These are phyloP conservation scores for Cyanoderma ruficeps DNA, from an alignment of 2,113 vertebrate genomes.

Conservation along the genomic window DNA sequence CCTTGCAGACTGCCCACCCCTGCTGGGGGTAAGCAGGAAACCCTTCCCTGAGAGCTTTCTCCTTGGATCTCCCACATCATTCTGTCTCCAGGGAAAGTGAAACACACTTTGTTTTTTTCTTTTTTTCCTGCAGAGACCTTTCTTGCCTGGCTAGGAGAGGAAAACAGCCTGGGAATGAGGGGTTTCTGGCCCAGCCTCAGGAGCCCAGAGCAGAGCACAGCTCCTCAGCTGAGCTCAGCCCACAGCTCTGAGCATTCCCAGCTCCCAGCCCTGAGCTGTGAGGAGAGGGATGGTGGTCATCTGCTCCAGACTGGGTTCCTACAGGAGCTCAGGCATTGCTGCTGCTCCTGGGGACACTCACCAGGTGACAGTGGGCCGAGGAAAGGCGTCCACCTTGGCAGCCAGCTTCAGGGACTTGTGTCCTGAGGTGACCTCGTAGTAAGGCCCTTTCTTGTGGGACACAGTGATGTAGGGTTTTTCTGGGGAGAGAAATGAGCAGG, in stretches of 20 bases:
- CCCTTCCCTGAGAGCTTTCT: neutral
- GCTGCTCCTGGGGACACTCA: constrained; percentile 47
- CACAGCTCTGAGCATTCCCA: neutral
- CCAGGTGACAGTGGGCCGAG: constrained; percentile 77
- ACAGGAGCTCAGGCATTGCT: accelerated
- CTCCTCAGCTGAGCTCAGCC: neutral
- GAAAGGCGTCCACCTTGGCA: constrained; percentile 81
- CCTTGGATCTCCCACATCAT: neutral
- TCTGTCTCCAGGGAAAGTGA: neutral
- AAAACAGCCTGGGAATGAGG: neutral
- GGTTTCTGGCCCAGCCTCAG: neutral
- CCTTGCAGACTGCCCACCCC: neutral
- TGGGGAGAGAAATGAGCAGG: constrained; percentile 56
- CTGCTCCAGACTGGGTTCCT: neutral
- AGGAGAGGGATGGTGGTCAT: neutral
- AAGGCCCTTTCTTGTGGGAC: constrained; percentile 54
- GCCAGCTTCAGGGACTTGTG: constrained; percentile 73
- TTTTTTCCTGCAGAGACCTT: neutral
- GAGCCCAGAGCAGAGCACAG: neutral
- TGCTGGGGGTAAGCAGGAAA: neutral
- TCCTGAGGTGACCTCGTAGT: constrained; percentile 58
- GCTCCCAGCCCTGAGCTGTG: neutral
- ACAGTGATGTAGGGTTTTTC: constrained; percentile 81
- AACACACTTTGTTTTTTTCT: neutral
- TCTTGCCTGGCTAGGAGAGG: neutral